These are phyloP conservation scores for Schlechtendalia chinensis DNA, from an alignment of 1,140 invertebrate species.

Conservation along the genomic window DNA sequence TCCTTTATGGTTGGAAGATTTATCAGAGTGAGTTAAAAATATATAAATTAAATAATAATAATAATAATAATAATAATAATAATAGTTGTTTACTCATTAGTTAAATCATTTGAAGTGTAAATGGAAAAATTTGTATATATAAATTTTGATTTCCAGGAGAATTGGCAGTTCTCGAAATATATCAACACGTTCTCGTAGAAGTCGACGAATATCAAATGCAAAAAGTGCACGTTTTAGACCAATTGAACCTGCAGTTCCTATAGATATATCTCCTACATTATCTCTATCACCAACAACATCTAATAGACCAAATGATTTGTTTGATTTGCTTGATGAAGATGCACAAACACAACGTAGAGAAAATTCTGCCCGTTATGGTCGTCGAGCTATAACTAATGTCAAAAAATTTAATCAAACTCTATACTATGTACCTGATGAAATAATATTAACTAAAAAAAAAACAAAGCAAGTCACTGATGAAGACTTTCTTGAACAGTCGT, in stretches of 20 bases:
- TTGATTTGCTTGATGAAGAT: slow-evolving; percentile 40
- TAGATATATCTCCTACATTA: slow-evolving; percentile 34
- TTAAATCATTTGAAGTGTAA: background rate
- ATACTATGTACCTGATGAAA: slow-evolving; percentile 8
- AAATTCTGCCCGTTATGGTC: slow-evolving; percentile 50
- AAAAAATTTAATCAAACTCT: slow-evolving; percentile 7
- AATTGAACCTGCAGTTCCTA: background rate
- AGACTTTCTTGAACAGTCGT: slow-evolving; percentile 54
- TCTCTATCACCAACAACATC: slow-evolving; percentile 31
- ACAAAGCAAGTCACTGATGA: slow-evolving; percentile 51
- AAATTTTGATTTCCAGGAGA: slow-evolving; percentile 7
- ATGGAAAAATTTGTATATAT: background rate
- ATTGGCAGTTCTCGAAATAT: slow-evolving; percentile 33
- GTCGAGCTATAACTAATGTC: slow-evolving; percentile 42
- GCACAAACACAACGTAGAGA: slow-evolving; percentile 7
- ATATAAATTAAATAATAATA: background rate
- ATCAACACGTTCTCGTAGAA: slow-evolving; percentile 19
- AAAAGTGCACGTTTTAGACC: slow-evolving; percentile 35
- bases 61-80: background rate
- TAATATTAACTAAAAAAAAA: background rate
- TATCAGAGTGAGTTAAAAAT: slow-evolving; percentile 51
- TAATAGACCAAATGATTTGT: slow-evolving; percentile 28
- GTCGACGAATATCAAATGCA: slow-evolving; percentile 31
- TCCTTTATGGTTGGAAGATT: slow-evolving; percentile 53
- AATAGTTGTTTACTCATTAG: background rate